Conservation (phyloP, 92 coral and sea anemone species). For the Palythoa grandiflora region DNA sequence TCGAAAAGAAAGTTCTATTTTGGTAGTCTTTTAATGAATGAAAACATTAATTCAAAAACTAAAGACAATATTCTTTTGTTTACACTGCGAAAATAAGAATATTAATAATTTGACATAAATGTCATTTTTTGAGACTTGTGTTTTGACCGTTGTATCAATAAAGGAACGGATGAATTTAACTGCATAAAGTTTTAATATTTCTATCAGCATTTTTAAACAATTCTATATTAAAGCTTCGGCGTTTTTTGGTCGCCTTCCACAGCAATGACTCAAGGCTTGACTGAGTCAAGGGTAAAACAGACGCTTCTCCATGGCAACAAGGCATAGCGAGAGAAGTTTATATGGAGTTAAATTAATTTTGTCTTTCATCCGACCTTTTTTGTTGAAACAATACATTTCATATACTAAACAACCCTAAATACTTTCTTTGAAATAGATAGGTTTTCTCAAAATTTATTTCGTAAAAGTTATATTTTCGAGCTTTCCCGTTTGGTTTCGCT, state of each 20-base stretch:
- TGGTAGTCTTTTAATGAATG: neutral
- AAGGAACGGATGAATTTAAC: neutral
- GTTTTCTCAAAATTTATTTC: neutral
- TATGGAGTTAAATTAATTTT: neutral
- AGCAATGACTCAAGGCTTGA: no score
- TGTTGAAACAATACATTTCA: neutral
- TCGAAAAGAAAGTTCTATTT: neutral
- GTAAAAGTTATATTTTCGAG: neutral
- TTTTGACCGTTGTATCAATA: neutral
- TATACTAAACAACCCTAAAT: neutral
- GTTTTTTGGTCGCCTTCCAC: neutral
- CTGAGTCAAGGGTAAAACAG: neutral
- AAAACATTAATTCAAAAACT: neutral
- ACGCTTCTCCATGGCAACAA: constrained; percentile 25
- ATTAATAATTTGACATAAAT: neutral
- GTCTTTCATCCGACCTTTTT: neutral
- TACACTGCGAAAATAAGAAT: neutral
- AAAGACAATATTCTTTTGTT: neutral
- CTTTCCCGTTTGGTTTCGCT: neutral
- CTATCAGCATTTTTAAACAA: neutral
- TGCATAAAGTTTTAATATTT: neutral
- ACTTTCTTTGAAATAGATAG: neutral
- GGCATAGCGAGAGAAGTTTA: no score
- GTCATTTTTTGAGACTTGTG: no score
- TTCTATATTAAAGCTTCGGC: neutral